These are phyloP conservation scores for Spilarctia lutea DNA, from an alignment of 2,888 invertebrate species.

Conservation along the genomic window DNA sequence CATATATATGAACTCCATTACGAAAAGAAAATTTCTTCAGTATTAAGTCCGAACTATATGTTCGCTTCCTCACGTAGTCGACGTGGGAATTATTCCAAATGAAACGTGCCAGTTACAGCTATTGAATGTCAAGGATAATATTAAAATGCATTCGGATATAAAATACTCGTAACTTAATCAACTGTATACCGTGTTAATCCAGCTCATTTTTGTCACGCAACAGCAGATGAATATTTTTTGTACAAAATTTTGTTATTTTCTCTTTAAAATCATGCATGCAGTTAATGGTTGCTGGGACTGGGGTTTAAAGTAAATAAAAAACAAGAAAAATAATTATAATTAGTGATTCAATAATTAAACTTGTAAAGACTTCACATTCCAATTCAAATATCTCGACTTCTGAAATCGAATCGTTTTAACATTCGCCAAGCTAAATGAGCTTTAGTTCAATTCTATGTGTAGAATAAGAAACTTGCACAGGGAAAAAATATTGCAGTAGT, in stretches of 20 bases:
- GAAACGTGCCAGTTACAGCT: constrained; percentile 14
- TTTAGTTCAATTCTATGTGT: background rate
- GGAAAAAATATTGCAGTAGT: background rate
- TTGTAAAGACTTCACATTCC: too few species aligned
- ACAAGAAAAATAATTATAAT: too few species aligned
- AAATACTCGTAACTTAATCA: background rate
- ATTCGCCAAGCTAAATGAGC: background rate
- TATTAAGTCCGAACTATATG: background rate
- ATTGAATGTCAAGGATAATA: constrained; percentile 6
- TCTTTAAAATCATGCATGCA: too few species aligned
- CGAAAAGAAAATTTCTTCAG: background rate
- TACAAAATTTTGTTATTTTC: too few species aligned
- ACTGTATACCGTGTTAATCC: background rate
- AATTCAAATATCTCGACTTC: too few species aligned
- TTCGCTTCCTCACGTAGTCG: constrained; percentile 13
- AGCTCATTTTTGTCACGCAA: background rate
- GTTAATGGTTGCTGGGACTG: too few species aligned
- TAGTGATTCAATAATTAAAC: too few species aligned
- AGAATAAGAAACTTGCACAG: background rate
- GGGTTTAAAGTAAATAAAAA: too few species aligned
- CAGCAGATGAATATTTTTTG: background rate
- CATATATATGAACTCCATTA: background rate
- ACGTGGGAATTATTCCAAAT: background rate
- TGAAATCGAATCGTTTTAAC: too few species aligned
- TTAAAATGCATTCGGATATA: background rate